Evolutionary conservation across 2,113 vertebrate genomes (phyloP).

Genomic region (Rhabdornis inornatus): DNA sequence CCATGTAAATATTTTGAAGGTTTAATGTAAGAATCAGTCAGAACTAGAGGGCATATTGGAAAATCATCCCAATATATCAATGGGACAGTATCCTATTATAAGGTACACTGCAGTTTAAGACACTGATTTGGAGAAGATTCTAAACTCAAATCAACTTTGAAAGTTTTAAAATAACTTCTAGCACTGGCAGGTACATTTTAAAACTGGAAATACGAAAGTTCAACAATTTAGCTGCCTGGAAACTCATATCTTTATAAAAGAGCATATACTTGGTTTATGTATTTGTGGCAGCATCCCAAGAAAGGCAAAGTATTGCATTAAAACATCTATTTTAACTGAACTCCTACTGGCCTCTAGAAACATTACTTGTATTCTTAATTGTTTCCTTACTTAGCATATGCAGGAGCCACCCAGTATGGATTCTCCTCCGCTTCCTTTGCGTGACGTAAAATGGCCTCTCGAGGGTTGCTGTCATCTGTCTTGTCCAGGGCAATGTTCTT

Average conservation of each 20-base stretch:
- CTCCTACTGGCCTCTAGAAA: not conserved
- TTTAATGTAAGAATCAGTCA: not conserved
- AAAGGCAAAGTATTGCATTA: not conserved
- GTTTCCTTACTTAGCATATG: constrained; percentile 85
- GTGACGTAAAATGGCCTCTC: constrained; percentile 94
- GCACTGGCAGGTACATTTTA: not conserved
- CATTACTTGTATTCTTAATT: not conserved
- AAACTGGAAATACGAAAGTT: not conserved
- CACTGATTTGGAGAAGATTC: not conserved
- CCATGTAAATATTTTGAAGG: not conserved
- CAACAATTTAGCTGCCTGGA: not conserved
- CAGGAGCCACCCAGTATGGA: constrained; percentile 94
- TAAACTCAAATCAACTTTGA: not conserved
- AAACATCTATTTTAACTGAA: not conserved
- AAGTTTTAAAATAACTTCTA: not conserved
- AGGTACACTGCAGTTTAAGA: not conserved
- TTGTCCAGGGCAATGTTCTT: constrained; percentile 98
- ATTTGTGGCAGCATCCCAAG: not conserved
- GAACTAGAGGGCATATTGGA: not conserved
- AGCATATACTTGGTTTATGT: not conserved
- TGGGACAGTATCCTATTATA: not conserved
- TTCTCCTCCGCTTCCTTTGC: constrained; percentile 91
- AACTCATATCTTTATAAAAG: not conserved
- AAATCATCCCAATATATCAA: not conserved
- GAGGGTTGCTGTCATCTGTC: constrained; percentile 93